A percentile compares a stretch with the other conserved stretches of the same genome.
phyloP scores from a whole-genome alignment of 2,888 invertebrate genomes.

The Andrena haemorrhoa region DNA sequence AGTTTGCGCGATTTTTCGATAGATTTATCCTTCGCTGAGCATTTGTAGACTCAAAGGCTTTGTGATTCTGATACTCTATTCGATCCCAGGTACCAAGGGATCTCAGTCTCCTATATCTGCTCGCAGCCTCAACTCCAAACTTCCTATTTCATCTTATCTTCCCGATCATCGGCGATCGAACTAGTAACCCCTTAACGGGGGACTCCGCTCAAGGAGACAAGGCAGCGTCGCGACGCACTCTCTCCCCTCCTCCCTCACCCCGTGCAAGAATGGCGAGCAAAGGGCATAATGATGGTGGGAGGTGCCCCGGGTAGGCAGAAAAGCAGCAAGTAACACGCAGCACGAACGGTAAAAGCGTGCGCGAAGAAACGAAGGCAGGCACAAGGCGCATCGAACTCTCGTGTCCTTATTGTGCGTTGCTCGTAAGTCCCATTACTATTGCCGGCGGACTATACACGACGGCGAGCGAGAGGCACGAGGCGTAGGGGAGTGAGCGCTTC shows the following conservation, averaged over 20 bases:
- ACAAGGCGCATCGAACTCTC: conserved; percentile 69
- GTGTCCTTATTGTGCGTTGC: conserved; percentile 76
- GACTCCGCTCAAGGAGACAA: conserved; percentile 9
- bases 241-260: too few relatives aligned
- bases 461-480: conserved; percentile 73
- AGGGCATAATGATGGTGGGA: conserved; percentile 25
- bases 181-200: neutral
- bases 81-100: too few relatives aligned
- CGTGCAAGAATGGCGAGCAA: conserved; percentile 16
- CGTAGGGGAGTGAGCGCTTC: conserved; percentile 81
- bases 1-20: too few relatives aligned
- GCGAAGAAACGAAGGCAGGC: conserved; percentile 61
- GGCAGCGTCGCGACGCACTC: conserved; percentile 18
- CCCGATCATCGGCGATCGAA: neutral
- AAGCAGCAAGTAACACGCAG: conserved; percentile 42
- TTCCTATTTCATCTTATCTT: neutral
- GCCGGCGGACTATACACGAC: conserved; percentile 69
- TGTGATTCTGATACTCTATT: too few relatives aligned
- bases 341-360: conserved; percentile 56
- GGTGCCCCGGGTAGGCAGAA: conserved; percentile 10
- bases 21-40: too few relatives aligned
- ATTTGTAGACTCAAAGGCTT: too few relatives aligned
- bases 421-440: conserved; percentile 77
- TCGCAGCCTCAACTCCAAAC: neutral
- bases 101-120: too few relatives aligned